Base-by-base conservation (phyloP, 2,113 vertebrate species). In the Asarcornis scutulata region DNA sequence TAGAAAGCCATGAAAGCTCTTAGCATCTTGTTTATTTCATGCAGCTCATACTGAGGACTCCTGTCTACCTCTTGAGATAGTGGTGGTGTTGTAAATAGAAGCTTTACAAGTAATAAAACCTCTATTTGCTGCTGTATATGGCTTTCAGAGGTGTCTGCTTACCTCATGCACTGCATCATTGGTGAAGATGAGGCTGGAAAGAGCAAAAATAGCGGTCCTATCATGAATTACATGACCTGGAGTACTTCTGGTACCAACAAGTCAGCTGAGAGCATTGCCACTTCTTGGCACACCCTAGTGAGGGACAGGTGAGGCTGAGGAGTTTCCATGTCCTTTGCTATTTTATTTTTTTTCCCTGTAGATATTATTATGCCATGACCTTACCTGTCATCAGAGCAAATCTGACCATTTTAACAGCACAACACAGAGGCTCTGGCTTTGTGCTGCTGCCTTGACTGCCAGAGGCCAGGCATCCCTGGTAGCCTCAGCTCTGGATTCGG, bases 1-100 rank as follows among this genome's bases (percentile, higher is more conserved):
- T 96, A 93, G 96, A 92, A 93, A 91, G 88, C 88, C 77, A 72
- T 53, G 92, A 89, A 96, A 93, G 88, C 95, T 94, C 92, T 95
- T 93, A 95, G 88, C 83, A 59, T 93, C 92, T 96, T 95, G 93
- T 91, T 97, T 96, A 91, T 91, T 93, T 82, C 77, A 42, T 79
- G 91, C 91, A 82, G 58, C 62, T 94, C 59, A 17, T 89, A 69
- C 55, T 53, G 86, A 96, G 91, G 92, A 59, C 73, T 92, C 71
- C 83, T 93, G 63, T 94, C 42, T 55, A 73, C 73, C 88, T 93
- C 91, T 93, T 76, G 74, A 96, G 88, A 59, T 78, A n/a, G 91
- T 29, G 36, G 64, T 82, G 80, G 14, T 56, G 78, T 87, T 80
- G 81, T 95, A 95, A 95, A 94, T 63, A 96, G 92, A 95, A 78